Evolutionary conservation across 92 coral and sea anemone species (phyloP).

Genomic region (Epizoanthus rinbou): DNA sequence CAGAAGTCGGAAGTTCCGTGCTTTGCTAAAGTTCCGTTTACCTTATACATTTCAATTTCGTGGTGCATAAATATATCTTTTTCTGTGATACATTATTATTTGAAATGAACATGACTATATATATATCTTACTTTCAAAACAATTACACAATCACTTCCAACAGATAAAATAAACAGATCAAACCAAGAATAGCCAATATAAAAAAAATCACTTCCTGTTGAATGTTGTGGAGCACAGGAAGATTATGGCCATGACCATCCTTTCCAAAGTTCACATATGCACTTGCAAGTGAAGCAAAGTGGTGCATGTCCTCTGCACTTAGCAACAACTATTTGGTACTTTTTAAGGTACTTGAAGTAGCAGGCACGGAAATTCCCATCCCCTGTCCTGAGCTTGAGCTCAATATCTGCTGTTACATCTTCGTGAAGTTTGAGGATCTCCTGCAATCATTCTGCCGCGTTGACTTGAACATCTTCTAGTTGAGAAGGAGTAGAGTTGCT

Average conservation of each 20-base stretch:
- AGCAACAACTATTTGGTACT: constrained; percentile 48
- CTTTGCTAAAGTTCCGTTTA: too few relatives aligned
- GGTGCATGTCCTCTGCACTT: constrained; percentile 71
- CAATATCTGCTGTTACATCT: constrained; percentile 58
- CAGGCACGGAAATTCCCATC: constrained; percentile 53
- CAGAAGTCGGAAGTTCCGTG: too few relatives aligned
- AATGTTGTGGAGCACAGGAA: constrained; percentile 58
- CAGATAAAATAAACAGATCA: too few relatives aligned
- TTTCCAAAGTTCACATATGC: constrained; percentile 63
- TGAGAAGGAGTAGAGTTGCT: background rate
- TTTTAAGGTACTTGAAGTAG: constrained; percentile 54
- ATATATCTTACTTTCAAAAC: too few relatives aligned
- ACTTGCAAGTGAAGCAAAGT: constrained; percentile 61
- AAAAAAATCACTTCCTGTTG: too few relatives aligned
- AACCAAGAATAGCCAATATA: too few relatives aligned
- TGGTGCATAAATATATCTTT: too few relatives aligned
- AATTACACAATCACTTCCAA: too few relatives aligned
- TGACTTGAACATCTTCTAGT: too few relatives aligned
- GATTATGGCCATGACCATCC: constrained; percentile 46
- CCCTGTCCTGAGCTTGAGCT: constrained; percentile 57
- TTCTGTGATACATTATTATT: too few relatives aligned
- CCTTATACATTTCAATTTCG: too few relatives aligned
- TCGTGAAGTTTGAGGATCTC: constrained; percentile 55
- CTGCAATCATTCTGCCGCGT: constrained; percentile 34
- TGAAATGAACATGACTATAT: too few relatives aligned